phyloP scores from a whole-genome alignment of 2,113 vertebrate species.

The Nibea coibor region DNA sequence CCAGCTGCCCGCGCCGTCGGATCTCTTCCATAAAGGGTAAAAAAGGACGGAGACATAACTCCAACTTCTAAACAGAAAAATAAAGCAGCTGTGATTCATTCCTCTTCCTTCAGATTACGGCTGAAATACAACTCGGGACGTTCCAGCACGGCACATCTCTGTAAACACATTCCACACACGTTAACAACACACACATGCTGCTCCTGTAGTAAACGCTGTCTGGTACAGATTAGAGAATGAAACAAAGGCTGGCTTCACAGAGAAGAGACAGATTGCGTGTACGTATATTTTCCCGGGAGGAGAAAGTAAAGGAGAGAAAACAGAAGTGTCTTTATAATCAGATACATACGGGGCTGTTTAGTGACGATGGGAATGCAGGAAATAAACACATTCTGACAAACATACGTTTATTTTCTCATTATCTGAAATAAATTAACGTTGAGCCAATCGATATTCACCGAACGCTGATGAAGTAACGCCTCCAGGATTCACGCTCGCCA shows the following conservation, averaged over 20 bases:
- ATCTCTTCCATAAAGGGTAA: slow-evolving; percentile 27
- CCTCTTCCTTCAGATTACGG: background rate
- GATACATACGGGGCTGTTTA: too few relatives aligned
- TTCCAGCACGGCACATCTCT: slow-evolving; percentile 12
- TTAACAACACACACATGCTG: slow-evolving; percentile 1
- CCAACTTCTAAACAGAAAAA: slow-evolving; percentile 1
- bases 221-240: slow-evolving; percentile 19
- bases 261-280: background rate
- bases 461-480: too few relatives aligned
- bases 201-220: background rate
- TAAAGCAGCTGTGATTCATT: background rate
- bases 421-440: too few relatives aligned
- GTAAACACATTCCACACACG: slow-evolving; percentile 33
- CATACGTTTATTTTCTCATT: too few relatives aligned
- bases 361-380: too few relatives aligned
- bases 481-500: too few relatives aligned
- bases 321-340: too few relatives aligned
- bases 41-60: background rate
- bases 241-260: background rate
- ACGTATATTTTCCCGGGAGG: background rate
- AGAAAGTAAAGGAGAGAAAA: too few relatives aligned
- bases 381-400: too few relatives aligned
- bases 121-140: slow-evolving; percentile 7
- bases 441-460: too few relatives aligned
- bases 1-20: background rate